Conservation (phyloP, 2,797 vertebrate genomes). For the Clarias pachynema region DNA sequence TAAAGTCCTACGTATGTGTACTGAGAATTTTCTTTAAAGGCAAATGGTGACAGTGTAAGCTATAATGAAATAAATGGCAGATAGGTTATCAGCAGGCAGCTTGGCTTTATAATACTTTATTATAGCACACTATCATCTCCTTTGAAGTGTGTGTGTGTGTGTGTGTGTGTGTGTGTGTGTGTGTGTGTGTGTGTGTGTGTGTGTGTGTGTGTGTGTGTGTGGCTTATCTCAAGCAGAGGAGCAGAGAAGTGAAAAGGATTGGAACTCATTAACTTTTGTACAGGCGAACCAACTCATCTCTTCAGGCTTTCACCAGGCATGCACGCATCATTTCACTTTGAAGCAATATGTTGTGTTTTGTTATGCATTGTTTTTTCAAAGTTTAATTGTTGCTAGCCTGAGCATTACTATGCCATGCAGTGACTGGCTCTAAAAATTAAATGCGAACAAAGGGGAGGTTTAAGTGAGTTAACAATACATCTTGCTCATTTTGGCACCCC, state of each 20-base stretch:
- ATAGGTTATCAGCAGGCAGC: slow-evolving; percentile 36
- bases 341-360: not conserved
- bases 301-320: slow-evolving; percentile 19
- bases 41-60: slow-evolving; percentile 36
- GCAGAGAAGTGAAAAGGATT: slow-evolving; percentile 15
- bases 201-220: slow-evolving; percentile 28
- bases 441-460: not conserved
- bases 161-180: slow-evolving; percentile 32
- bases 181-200: slow-evolving; percentile 14
- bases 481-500: not conserved
- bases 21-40: slow-evolving; percentile 34
- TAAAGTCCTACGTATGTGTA: slow-evolving; percentile 39
- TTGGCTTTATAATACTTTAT: slow-evolving; percentile 41
- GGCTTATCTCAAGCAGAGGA: slow-evolving; percentile 27
- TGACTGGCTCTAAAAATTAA: not conserved
- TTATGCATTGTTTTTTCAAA: not conserved
- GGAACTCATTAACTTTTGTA: slow-evolving; percentile 26
- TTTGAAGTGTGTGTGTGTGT: slow-evolving; percentile 43
- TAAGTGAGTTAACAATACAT: not conserved
- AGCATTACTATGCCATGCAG: not conserved
- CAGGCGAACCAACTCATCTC: slow-evolving; percentile 11
- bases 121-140: slow-evolving; percentile 33
- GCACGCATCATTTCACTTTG: not conserved
- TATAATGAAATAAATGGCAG: slow-evolving; percentile 25
- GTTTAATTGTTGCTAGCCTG: not conserved